Percentiles rank a stretch among this genome's conserved stretches.
These are phyloP conservation scores for Colistium nudipinnis DNA, from an alignment of 2,113 vertebrate genomes.

Conservation along the genomic window DNA sequence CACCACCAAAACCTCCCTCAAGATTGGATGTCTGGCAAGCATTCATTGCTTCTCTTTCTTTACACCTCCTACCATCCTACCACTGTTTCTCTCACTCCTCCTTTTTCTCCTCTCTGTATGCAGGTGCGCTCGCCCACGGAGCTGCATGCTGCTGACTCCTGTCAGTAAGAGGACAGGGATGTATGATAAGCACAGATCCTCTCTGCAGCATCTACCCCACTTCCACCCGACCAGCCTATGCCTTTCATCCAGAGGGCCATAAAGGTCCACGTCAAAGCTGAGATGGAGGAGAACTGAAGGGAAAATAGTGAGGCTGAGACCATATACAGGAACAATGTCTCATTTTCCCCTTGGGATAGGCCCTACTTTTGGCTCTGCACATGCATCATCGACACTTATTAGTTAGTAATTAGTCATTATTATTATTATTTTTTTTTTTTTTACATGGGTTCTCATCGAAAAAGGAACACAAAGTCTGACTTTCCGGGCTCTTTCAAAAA, in stretches of 20 bases:
- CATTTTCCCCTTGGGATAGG: constrained; percentile 8
- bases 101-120: constrained; percentile 63
- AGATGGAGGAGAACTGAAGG: constrained; percentile 7
- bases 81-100: constrained; percentile 36
- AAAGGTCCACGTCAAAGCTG: constrained; percentile 54
- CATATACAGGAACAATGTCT: constrained; percentile 12
- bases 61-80: constrained; percentile 53
- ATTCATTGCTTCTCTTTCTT: constrained; percentile 56
- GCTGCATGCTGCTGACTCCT: constrained; percentile 63
- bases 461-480: background rate
- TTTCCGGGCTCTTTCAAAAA: background rate
- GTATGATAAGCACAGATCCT: constrained; percentile 60
- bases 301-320: constrained; percentile 11
- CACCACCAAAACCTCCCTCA: constrained; percentile 57
- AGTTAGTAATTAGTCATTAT: background rate
- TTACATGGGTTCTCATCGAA: background rate
- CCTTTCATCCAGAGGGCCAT: constrained; percentile 41
- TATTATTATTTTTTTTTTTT: background rate
- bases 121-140: constrained; percentile 70
- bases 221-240: constrained; percentile 17
- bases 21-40: constrained; percentile 63
- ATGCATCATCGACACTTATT: constrained; percentile 19
- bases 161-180: constrained; percentile 65
- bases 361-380: constrained; percentile 17
- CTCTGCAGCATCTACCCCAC: constrained; percentile 31